phyloP scores from a whole-genome alignment of 2,888 invertebrate genomes.

The Perizoma affinitatum region DNA sequence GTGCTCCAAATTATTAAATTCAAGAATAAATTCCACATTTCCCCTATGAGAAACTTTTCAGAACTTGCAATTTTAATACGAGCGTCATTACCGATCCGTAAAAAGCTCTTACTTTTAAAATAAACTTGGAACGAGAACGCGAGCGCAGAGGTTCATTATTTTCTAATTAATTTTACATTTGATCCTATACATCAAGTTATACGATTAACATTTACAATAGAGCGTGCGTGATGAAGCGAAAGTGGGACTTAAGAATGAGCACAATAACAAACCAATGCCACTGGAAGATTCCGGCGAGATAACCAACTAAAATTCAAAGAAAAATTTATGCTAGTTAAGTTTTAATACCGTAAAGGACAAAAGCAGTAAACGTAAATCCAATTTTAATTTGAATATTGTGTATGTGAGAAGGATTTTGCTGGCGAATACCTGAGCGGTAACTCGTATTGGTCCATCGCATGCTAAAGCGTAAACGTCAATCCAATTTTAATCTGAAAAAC shows the following conservation, averaged over 20 bases:
- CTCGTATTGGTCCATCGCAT: too few species aligned
- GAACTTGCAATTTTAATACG: constrained; percentile 13
- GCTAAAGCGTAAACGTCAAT: too few species aligned
- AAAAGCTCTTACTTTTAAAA: constrained; percentile 21
- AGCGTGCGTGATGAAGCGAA: not conserved
- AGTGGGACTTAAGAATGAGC: constrained; percentile 3
- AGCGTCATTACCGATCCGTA: constrained; percentile 23
- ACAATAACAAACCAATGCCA: not conserved
- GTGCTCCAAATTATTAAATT: not conserved
- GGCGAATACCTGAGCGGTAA: too few species aligned
- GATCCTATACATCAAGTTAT: constrained; percentile 1
- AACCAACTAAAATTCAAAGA: too few species aligned
- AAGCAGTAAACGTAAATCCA: too few species aligned
- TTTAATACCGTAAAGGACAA: too few species aligned
- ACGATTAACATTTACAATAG: constrained; percentile 7
- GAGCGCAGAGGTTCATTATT: constrained; percentile 20
- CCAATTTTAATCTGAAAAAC: too few species aligned
- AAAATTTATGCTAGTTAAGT: too few species aligned
- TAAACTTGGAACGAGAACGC: constrained; percentile 18
- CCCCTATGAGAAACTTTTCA: constrained; percentile 9
- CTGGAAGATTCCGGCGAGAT: too few species aligned
- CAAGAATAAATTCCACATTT: constrained; percentile 8
- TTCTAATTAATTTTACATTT: constrained; percentile 16
- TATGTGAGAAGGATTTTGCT: too few species aligned
- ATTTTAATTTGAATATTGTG: too few species aligned